Base-by-base conservation (phyloP, 2,888 invertebrate species). In the Nowickia ferox region DNA sequence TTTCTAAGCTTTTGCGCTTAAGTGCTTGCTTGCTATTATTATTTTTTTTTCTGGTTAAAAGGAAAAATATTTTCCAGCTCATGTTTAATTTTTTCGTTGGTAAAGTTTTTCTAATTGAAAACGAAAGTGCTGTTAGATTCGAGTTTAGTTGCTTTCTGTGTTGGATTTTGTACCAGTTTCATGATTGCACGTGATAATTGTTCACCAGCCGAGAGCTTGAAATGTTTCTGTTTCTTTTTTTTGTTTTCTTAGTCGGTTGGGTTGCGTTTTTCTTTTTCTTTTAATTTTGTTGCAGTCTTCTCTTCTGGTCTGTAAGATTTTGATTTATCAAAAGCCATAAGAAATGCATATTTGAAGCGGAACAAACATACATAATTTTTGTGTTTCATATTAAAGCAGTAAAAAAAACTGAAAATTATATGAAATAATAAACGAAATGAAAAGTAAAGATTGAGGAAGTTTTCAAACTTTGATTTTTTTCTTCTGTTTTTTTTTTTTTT, bases 181-280 rank as follows among this genome's bases (percentile, higher is more conserved):
- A 89, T 88, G 88, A 87, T 88, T 89, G 88, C 88, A 89, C 88
- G 88, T 89, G 87, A 87, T 89, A 87, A 87, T 88, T 88, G 88
- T 75, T 76, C 85, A 82, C 63, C 15, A 65, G n/a, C 61, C 48
- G 78, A 63, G 82, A 74, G 84, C 63, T 87, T 84, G 63, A 65
- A 75, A 38, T 72, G 2, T 11, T 53, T 61, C 6, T 30, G 30
- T 30, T 30, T 22, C 2, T 30, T 30, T 30, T 30, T 30, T 30
- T 30, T 30, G 30, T 30, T 81, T 85, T 81, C 85, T 78, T 85
- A 65, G 59, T 77, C n/a, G 63, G 79, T 82, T 84, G 75, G 72
- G 11, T 84, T 81, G 81, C 77, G 75, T 84, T 59, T 38, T 72
- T 53, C 38, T 44, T 40, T 51, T 30, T 65, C 40, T 74, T 44